Evolutionary conservation across 2,113 vertebrate species (phyloP).

Genomic region (Rhegmatorhina hoffmannsi): DNA sequence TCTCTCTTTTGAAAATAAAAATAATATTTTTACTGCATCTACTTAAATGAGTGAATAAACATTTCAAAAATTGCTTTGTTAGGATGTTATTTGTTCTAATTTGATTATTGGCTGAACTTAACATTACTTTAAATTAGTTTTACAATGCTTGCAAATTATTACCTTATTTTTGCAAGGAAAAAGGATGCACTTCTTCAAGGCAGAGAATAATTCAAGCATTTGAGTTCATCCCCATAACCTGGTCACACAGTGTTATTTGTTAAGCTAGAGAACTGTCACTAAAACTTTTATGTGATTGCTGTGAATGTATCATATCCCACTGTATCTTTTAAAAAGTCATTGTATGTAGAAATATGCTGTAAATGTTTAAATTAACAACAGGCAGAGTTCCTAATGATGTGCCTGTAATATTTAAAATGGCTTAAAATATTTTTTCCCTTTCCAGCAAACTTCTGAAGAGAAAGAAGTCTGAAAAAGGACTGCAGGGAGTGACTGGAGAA

Average conservation of each 20-base stretch:
- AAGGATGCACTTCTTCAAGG: background rate
- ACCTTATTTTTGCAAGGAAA: background rate
- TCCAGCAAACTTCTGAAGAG: slow-evolving; percentile 79
- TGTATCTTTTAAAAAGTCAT: background rate
- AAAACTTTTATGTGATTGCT: background rate
- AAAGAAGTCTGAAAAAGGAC: slow-evolving; percentile 69
- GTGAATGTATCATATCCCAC: background rate
- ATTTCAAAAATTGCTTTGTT: background rate
- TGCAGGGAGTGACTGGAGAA: slow-evolving; percentile 78
- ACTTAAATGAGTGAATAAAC: background rate
- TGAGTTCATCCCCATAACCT: background rate
- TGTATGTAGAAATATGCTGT: background rate
- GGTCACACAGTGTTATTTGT: background rate
- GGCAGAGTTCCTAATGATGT: background rate
- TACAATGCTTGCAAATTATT: background rate
- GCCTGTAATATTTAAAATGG: background rate
- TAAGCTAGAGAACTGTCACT: background rate
- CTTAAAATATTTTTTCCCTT: slow-evolving; percentile 12
- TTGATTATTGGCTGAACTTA: background rate
- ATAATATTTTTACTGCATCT: background rate
- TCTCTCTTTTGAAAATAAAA: background rate
- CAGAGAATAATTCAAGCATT: background rate
- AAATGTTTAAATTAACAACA: background rate
- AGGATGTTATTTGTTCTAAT: background rate
- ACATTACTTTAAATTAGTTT: background rate